These are phyloP conservation scores for Julus scandinavius DNA, from an alignment of 2,888 invertebrate species.

Conservation along the genomic window DNA sequence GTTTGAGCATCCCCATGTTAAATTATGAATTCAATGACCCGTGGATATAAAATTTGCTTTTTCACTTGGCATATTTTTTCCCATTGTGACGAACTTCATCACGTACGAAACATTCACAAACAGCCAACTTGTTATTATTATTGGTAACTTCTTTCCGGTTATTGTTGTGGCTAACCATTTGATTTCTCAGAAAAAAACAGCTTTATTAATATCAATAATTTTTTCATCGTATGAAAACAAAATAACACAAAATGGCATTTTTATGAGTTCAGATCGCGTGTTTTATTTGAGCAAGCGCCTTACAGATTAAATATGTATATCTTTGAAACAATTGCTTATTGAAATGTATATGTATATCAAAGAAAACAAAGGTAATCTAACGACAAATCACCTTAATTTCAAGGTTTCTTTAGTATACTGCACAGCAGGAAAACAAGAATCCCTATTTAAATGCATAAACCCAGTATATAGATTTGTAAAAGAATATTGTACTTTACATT, in stretches of 20 bases:
- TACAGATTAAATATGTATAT: too few species aligned
- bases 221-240: neutral
- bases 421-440: too few species aligned
- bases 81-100: neutral
- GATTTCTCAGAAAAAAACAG: neutral
- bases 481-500: too few species aligned
- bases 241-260: neutral
- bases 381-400: too few species aligned
- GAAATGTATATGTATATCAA: too few species aligned
- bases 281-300: too few species aligned
- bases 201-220: neutral
- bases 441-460: too few species aligned
- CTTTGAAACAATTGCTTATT: too few species aligned
- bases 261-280: neutral
- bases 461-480: too few species aligned
- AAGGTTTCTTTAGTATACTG: too few species aligned
- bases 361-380: too few species aligned
- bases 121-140: conserved; percentile 29
- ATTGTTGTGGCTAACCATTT: conserved; percentile 51
- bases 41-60: conserved; percentile 1
- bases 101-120: neutral
- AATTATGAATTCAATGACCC: conserved; percentile 39
- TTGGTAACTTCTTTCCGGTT: conserved; percentile 50
- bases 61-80: neutral
- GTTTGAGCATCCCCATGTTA: conserved; percentile 38